Evolutionary conservation across 2,113 vertebrate genomes (phyloP).

Genomic region (Sylvilagus bachmani): DNA sequence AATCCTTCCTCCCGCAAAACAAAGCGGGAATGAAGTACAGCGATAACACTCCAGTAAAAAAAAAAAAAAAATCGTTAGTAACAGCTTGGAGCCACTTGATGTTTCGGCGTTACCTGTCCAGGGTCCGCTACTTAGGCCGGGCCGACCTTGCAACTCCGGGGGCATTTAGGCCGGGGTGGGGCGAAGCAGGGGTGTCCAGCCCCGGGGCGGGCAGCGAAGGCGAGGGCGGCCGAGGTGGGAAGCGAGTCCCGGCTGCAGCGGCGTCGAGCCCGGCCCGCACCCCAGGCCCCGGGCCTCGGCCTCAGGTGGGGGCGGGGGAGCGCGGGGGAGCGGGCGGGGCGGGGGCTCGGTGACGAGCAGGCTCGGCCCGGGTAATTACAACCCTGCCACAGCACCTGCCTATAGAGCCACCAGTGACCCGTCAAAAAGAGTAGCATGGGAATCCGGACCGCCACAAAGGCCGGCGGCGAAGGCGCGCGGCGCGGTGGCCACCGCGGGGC

Average conservation of each 20-base stretch:
- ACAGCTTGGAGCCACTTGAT: conserved; percentile 75
- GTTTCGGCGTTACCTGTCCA: conserved; percentile 92
- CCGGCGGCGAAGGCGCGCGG: conserved; percentile 90
- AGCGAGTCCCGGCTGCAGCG: not conserved
- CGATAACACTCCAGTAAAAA: conserved; percentile 85
- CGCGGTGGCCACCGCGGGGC: conserved; percentile 73
- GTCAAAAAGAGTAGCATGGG: conserved; percentile 99
- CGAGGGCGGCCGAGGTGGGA: not conserved
- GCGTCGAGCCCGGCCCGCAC: not conserved
- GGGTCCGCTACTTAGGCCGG: conserved; percentile 91
- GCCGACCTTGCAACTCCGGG: conserved; percentile 92
- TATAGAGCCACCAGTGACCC: conserved; percentile 99
- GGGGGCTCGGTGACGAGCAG: conserved; percentile 38
- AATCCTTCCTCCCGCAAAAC: conserved; percentile 90
- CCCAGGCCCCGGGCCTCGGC: not conserved
- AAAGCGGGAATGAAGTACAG: conserved; percentile 95
- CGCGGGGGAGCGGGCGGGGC: not conserved
- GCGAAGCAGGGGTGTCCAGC: conserved; percentile 38
- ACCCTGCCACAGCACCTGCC: conserved; percentile 84
- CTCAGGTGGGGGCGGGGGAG: not conserved
- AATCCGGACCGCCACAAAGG: conserved; percentile 93
- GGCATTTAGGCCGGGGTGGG: conserved; percentile 88
- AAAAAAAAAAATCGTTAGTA: not conserved
- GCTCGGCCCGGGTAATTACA: conserved; percentile 77
- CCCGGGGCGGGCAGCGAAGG: not conserved